These are phyloP conservation scores for Heteromyza rotundicornis DNA, from an alignment of 2,888 invertebrate genomes.

Conservation along the genomic window DNA sequence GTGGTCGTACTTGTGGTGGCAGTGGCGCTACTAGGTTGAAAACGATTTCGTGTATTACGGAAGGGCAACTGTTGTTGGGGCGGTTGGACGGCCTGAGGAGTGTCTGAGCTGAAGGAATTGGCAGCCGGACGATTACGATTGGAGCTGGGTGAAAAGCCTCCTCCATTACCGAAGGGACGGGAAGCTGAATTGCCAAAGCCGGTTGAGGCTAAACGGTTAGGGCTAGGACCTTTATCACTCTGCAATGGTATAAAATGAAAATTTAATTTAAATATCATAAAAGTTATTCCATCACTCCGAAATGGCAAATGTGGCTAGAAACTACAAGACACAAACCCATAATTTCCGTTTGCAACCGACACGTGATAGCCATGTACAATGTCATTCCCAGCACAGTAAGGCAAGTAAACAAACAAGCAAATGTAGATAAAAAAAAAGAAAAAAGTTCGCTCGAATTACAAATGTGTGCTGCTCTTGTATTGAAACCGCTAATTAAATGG, in stretches of 20 bases:
- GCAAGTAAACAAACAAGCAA: neutral
- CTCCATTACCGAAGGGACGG: conserved; percentile 46
- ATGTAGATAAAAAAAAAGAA: neutral
- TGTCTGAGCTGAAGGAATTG: conserved; percentile 28
- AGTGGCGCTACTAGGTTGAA: conserved; percentile 47
- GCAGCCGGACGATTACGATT: conserved; percentile 47
- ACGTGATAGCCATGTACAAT: conserved; percentile 11
- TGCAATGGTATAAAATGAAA: neutral
- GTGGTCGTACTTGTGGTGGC: conserved; percentile 36
- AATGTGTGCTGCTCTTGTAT: neutral
- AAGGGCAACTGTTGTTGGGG: conserved; percentile 48
- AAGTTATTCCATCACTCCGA: no score
- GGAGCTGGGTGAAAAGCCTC: conserved; percentile 45
- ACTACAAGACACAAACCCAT: no score
- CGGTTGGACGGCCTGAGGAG: conserved; percentile 30
- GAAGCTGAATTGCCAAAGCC: conserved; percentile 32
- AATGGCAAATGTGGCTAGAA: neutral
- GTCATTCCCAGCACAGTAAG: neutral
- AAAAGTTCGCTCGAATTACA: neutral
- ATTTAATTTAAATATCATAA: no score
- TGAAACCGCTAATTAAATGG: conserved; percentile 10
- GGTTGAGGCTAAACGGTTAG: conserved; percentile 41
- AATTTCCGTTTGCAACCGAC: neutral
- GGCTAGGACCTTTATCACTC: conserved; percentile 21
- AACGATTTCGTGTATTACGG: conserved; percentile 55